These are phyloP conservation scores for Tetranychus truncatus DNA, from an alignment of 2,888 invertebrate species.

Conservation along the genomic window DNA sequence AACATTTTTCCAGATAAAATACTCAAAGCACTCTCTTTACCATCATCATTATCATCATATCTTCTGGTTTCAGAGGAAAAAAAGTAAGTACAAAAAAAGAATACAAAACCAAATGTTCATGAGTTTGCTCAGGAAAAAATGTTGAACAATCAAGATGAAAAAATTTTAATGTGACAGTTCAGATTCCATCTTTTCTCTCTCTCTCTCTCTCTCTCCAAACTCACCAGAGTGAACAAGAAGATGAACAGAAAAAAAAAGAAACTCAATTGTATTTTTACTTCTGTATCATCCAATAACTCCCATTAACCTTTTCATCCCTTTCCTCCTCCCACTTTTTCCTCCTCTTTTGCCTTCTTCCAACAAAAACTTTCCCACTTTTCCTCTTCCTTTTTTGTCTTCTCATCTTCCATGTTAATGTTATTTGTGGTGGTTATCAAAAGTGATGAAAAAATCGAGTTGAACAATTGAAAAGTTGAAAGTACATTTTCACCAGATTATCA, in stretches of 20 bases:
- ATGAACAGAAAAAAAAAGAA: no score
- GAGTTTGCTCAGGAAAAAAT: neutral
- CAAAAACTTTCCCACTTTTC: no score
- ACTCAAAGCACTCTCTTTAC: neutral
- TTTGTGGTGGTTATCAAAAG: neutral
- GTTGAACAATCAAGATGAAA: neutral
- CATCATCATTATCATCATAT: neutral
- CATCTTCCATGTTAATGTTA: neutral
- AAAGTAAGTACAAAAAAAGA: neutral
- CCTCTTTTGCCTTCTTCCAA: no score
- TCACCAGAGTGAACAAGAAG: no score
- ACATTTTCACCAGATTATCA: constrained; percentile 1
- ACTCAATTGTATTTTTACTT: no score
- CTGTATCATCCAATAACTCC: no score
- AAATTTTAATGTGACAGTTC: neutral
- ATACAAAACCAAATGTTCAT: neutral
- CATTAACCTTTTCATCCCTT: no score
- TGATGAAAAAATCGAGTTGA: neutral
- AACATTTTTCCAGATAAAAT: neutral
- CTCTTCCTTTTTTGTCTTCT: no score
- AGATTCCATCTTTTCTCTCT: neutral
- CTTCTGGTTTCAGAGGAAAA: neutral
- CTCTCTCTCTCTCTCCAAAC: no score
- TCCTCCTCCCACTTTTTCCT: no score
- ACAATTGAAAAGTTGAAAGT: neutral